A percentile compares a stretch with the other conserved stretches of the same genome.
These are phyloP conservation scores for Leptinotarsa texana DNA, from an alignment of 1,140 invertebrate species.

Conservation along the genomic window DNA sequence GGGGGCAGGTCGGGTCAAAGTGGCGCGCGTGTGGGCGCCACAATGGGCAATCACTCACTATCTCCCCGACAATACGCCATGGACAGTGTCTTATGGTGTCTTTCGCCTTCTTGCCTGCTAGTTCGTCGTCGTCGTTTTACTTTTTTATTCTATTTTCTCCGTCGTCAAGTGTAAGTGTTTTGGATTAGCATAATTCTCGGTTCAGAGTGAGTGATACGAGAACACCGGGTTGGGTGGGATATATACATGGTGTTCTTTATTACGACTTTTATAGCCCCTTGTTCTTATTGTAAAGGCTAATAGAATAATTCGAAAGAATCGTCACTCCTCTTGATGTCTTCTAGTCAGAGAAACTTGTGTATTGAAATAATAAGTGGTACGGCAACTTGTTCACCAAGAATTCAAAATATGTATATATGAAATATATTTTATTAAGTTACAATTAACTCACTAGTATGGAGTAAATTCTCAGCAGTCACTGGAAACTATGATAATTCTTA, in stretches of 20 bases:
- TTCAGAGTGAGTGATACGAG: neutral
- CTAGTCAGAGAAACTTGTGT: no score
- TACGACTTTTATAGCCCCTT: no score
- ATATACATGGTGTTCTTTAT: neutral
- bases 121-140: neutral
- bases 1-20: slow-evolving; percentile 39
- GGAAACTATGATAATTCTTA: no score
- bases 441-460: no score
- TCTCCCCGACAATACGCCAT: slow-evolving; percentile 39
- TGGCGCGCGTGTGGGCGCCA: slow-evolving; percentile 46
- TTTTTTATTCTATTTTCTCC: slow-evolving; percentile 1
- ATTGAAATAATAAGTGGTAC: no score
- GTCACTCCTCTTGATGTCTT: no score
- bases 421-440: no score
- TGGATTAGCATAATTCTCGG: neutral
- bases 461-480: no score
- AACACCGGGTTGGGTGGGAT: neutral
- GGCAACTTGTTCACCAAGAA: no score
- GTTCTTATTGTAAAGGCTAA: no score
- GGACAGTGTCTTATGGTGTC: slow-evolving; percentile 21
- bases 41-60: slow-evolving; percentile 47
- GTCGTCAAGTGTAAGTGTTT: slow-evolving; percentile 2
- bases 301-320: no score
- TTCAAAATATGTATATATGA: no score
- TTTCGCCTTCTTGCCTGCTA: slow-evolving; percentile 4